Evolutionary conservation across 2,797 vertebrate genomes (phyloP).

Genomic region (Podarcis siculus): DNA sequence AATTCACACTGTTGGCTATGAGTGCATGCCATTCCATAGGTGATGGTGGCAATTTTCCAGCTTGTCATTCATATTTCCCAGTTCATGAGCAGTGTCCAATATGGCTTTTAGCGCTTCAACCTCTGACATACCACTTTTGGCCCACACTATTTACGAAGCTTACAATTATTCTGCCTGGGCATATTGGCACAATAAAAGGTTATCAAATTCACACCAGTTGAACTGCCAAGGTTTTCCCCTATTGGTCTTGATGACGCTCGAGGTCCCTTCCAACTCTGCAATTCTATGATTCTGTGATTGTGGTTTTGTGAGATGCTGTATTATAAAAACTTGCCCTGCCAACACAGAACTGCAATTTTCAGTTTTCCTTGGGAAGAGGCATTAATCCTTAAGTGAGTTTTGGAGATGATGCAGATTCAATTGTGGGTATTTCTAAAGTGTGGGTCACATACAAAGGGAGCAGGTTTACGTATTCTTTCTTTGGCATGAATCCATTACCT

Average conservation of each 20-base stretch:
- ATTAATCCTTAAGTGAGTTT: neutral
- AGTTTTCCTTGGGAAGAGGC: neutral
- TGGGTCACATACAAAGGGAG: neutral
- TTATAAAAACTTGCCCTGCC: neutral
- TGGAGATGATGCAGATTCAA: neutral
- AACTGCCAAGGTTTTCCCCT: neutral
- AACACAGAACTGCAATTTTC: neutral
- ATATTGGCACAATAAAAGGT: neutral
- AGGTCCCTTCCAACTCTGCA: too few relatives aligned
- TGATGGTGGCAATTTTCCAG: neutral
- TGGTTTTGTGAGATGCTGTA: neutral
- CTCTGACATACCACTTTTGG: neutral
- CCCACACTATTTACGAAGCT: neutral
- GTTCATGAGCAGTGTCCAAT: neutral
- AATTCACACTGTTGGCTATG: neutral
- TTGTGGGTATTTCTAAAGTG: neutral
- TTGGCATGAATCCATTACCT: neutral
- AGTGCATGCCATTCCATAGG: neutral
- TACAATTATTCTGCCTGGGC: neutral
- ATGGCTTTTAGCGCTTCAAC: neutral
- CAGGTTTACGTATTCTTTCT: neutral
- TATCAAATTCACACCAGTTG: neutral
- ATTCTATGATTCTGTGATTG: neutral
- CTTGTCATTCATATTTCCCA: neutral
- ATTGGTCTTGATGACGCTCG: too few relatives aligned